These are phyloP conservation scores for Gnathonemus longibarbis DNA, from an alignment of 2,113 vertebrate genomes.

Conservation along the genomic window DNA sequence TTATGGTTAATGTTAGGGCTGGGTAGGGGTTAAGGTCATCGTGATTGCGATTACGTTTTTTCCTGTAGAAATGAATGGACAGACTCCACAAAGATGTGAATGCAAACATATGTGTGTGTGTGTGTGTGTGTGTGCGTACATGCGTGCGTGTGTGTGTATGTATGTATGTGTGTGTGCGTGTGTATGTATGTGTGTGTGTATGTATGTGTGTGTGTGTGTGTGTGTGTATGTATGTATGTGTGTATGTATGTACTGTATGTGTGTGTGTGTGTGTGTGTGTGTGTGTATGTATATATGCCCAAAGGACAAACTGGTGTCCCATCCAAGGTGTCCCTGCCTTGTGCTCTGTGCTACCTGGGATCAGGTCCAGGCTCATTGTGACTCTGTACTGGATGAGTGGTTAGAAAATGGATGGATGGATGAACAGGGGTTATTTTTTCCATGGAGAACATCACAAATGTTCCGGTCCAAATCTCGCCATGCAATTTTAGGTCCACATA, in stretches of 20 bases:
- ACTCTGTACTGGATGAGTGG: background rate
- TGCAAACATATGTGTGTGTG: too few relatives aligned
- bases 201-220: too few relatives aligned
- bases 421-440: background rate
- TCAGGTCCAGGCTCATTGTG: background rate
- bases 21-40: background rate
- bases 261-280: too few relatives aligned
- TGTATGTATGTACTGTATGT: too few relatives aligned
- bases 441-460: background rate
- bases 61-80: too few relatives aligned
- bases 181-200: too few relatives aligned
- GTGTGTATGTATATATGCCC: too few relatives aligned
- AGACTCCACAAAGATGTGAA: too few relatives aligned
- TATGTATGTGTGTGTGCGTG: too few relatives aligned
- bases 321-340: background rate
- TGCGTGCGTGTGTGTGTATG: too few relatives aligned
- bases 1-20: background rate
- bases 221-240: too few relatives aligned
- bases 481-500: background rate
- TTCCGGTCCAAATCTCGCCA: background rate
- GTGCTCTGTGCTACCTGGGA: background rate
- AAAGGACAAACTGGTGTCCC: background rate
- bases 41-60: background rate
- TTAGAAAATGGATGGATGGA: background rate
- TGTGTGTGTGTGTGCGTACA: too few relatives aligned